These are phyloP conservation scores for Acromyrmex echinatior DNA, from an alignment of 1,140 invertebrate species.

Conservation along the genomic window DNA sequence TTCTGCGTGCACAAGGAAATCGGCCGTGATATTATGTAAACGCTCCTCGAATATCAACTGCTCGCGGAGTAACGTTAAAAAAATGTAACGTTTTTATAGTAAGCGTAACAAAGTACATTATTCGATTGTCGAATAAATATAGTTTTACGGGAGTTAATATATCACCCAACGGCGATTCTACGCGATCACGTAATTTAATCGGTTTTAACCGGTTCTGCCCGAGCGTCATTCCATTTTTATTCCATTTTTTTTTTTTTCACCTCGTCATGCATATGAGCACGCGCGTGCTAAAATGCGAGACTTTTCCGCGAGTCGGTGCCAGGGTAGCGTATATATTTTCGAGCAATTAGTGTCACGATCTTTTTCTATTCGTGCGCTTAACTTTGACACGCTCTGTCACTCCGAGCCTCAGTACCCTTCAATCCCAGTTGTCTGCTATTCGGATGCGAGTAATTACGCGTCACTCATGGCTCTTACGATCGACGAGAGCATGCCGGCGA, in stretches of 20 bases:
- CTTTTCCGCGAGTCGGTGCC: conserved; percentile 63
- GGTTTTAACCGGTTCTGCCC: conserved; percentile 30
- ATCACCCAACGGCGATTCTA: conserved; percentile 20
- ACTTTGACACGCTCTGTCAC: conserved; percentile 77
- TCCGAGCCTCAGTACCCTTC: conserved; percentile 74
- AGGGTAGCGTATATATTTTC: conserved; percentile 73
- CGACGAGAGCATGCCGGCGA: conserved; percentile 74
- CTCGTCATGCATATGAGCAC: conserved; percentile 30
- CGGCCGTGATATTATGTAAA: neutral
- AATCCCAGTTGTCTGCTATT: conserved; percentile 78
- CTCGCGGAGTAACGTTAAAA: neutral
- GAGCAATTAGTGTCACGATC: conserved; percentile 78
- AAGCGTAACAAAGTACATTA: conserved; percentile 5
- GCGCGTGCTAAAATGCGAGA: conserved; percentile 45
- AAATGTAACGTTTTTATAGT: conserved; percentile 23
- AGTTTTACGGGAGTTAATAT: conserved; percentile 34
- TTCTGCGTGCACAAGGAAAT: neutral
- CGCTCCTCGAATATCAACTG: neutral
- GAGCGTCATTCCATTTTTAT: conserved; percentile 42
- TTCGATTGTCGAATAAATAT: conserved; percentile 57
- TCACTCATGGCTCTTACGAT: conserved; percentile 78
- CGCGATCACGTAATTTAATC: conserved; percentile 36
- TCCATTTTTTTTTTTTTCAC: conserved; percentile 2
- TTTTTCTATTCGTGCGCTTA: conserved; percentile 75
- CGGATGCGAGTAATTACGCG: conserved; percentile 79